Evolutionary conservation across 2,888 invertebrate species (phyloP).

Genomic region (Arctia plantaginis): DNA sequence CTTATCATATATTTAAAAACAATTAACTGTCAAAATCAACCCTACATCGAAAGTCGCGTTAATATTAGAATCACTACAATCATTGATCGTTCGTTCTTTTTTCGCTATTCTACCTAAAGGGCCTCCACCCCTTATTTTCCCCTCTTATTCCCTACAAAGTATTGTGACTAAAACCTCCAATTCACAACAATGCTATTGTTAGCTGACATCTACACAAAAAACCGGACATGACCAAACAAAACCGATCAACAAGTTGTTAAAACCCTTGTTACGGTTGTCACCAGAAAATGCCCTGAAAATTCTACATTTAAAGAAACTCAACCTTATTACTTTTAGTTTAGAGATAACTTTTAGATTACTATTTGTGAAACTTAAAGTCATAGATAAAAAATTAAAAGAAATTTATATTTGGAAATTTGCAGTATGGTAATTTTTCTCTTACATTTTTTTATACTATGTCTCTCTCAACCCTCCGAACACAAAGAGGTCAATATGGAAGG

Average conservation of each 20-base stretch:
- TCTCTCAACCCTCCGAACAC: constrained; percentile 60
- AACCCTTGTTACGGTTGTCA: constrained; percentile 64
- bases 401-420: neutral
- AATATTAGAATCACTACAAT: neutral
- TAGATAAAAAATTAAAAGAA: constrained; percentile 5
- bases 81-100: constrained; percentile 6
- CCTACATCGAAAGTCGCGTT: neutral
- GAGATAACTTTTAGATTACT: neutral
- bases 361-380: neutral
- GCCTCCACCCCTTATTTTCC: constrained; percentile 40
- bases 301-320: neutral
- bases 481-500: constrained; percentile 63
- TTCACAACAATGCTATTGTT: constrained; percentile 63
- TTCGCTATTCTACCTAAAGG: constrained; percentile 30
- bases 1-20: neutral
- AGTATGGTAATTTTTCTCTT: constrained; percentile 6
- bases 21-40: neutral
- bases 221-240: constrained; percentile 70
- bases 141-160: constrained; percentile 38
- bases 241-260: constrained; percentile 77
- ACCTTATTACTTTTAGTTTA: constrained; percentile 8
- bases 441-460: constrained; percentile 55
- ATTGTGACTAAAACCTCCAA: constrained; percentile 56
- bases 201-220: constrained; percentile 68
- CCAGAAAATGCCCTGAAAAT: constrained; percentile 27